Percentiles rank a stretch among this genome's conserved stretches.
phyloP scores from a whole-genome alignment of 2,113 vertebrate species.

The Upupa epops region DNA sequence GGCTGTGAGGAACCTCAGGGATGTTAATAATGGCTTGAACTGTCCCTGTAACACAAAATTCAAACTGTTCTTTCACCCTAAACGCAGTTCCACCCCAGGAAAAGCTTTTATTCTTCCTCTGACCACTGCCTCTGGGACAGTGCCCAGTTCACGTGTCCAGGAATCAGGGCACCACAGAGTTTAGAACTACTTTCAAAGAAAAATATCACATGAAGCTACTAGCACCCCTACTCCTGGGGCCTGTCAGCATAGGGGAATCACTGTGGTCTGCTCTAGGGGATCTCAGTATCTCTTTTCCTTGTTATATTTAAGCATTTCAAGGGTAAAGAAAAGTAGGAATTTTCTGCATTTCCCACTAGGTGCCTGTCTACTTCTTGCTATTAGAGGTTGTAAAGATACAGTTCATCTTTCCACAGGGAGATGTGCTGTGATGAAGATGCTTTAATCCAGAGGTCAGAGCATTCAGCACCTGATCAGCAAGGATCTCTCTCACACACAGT shows the following conservation, averaged over 20 bases:
- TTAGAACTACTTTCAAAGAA: accelerated
- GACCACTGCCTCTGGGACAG: background rate
- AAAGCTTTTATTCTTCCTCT: background rate
- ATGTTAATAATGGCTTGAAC: background rate
- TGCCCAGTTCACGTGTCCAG: accelerated
- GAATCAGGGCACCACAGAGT: background rate
- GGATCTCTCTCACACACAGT: background rate
- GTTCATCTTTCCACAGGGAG: background rate
- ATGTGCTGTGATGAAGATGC: background rate
- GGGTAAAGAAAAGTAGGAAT: background rate
- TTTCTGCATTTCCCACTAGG: background rate
- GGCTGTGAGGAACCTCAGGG: background rate
- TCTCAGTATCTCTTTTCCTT: background rate
- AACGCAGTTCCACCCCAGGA: background rate
- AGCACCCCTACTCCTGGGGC: background rate
- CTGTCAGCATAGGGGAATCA: background rate
- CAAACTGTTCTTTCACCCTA: background rate
- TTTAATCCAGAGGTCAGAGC: background rate
- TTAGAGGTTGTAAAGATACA: background rate
- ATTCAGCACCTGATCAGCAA: background rate
- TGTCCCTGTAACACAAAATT: background rate
- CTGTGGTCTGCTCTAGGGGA: background rate
- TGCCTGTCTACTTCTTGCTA: background rate
- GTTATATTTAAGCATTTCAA: background rate
- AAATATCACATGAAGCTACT: too few relatives aligned